Percentiles rank a stretch among this genome's conserved stretches.
Conservation (phyloP, 2,888 invertebrate species). For the Phengaris alcon region DNA sequence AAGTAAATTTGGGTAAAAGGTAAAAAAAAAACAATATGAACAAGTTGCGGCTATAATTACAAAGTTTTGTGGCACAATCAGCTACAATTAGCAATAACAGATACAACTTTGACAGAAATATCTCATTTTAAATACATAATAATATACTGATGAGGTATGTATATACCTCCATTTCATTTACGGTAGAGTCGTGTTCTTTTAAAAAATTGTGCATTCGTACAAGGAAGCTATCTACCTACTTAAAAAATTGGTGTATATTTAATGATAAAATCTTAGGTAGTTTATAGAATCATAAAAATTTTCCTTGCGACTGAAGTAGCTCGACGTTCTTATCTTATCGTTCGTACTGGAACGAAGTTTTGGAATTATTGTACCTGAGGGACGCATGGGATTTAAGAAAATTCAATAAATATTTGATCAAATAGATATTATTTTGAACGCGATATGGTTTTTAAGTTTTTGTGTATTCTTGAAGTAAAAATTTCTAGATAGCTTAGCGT, state of each 20-base stretch:
- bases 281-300: background rate
- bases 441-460: too few species aligned
- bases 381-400: background rate
- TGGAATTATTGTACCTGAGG: background rate
- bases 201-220: too few species aligned
- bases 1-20: too few species aligned
- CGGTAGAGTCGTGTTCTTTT: too few species aligned
- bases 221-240: too few species aligned
- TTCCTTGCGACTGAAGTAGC: background rate
- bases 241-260: background rate
- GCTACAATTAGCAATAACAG: too few species aligned
- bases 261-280: background rate
- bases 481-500: too few species aligned
- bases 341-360: background rate
- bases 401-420: background rate
- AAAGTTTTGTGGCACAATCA: background rate
- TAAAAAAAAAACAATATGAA: too few species aligned
- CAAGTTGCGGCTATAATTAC: background rate
- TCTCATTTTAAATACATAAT: background rate
- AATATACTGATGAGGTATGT: background rate
- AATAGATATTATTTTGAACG: too few species aligned
- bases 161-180: background rate
- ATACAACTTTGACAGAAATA: too few species aligned
- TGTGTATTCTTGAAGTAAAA: too few species aligned
- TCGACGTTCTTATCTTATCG: conserved; percentile 4